Evolutionary conservation across 2,113 vertebrate species (phyloP).

Genomic region (Phrynosoma platyrhinos): DNA sequence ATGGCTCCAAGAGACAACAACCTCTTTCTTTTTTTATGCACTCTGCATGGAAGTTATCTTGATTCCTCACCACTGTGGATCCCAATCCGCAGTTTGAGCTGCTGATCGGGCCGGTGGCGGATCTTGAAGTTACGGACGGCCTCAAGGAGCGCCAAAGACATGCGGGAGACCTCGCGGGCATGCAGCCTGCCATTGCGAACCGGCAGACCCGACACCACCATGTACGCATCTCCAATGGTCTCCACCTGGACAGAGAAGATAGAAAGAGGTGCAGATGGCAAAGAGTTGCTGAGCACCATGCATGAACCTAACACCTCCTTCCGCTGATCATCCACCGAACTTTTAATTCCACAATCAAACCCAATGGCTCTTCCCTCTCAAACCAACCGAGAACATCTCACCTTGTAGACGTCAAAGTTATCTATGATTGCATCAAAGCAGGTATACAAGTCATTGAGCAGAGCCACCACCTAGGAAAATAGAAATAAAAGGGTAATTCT

Average conservation of each 20-base stretch:
- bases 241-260: slow-evolving; percentile 82
- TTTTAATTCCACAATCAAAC: no score
- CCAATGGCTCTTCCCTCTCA: background rate
- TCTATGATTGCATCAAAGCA: slow-evolving; percentile 97
- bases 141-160: slow-evolving; percentile 90
- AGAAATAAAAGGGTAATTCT: background rate
- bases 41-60: background rate
- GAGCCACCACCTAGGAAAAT: slow-evolving; percentile 84
- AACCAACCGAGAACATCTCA: slow-evolving; percentile 40
- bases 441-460: slow-evolving; percentile 93
- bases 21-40: background rate
- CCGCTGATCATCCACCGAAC: no score
- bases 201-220: slow-evolving; percentile 94
- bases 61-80: slow-evolving; percentile 85
- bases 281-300: fast-evolving
- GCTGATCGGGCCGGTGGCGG: slow-evolving; percentile 85
- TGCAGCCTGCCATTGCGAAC: slow-evolving; percentile 90
- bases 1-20: background rate
- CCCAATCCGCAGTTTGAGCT: slow-evolving; percentile 88
- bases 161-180: slow-evolving; percentile 87
- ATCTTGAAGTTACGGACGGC: slow-evolving; percentile 90
- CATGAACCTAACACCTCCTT: background rate
- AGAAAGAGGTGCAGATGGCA: background rate
- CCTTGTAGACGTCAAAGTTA: slow-evolving; percentile 97
- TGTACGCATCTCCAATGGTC: slow-evolving; percentile 95